These are phyloP conservation scores for Porites australiensis DNA, from an alignment of 64 coral and sea anemone species.

Conservation along the genomic window DNA sequence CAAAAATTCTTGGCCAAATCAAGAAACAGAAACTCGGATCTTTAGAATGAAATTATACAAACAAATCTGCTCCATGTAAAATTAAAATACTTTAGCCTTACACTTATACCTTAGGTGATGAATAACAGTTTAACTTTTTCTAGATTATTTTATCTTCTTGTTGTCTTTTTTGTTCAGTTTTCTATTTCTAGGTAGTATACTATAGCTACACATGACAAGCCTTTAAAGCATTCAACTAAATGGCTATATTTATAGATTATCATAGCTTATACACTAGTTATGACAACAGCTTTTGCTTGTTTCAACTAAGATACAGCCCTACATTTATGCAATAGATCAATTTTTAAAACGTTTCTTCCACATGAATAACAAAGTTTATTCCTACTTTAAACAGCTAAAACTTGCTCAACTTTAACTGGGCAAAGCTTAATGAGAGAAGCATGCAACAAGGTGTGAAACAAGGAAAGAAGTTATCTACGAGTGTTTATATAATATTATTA, in stretches of 20 bases:
- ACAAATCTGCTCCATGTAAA: constrained; percentile 5
- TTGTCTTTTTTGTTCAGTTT: background rate
- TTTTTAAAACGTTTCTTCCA: background rate
- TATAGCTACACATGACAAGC: background rate
- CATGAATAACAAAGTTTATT: background rate
- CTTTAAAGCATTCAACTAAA: background rate
- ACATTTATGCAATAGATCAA: background rate
- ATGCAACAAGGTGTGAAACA: background rate
- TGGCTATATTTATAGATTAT: background rate
- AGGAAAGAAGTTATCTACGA: background rate
- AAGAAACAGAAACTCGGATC: background rate
- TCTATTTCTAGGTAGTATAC: background rate
- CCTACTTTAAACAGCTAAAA: constrained; percentile 2
- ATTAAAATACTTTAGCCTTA: constrained; percentile 9
- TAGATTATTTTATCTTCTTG: background rate
- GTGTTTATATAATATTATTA: constrained; percentile 9
- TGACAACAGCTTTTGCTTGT: background rate
- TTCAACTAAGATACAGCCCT: background rate
- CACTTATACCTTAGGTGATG: background rate
- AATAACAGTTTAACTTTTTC: background rate
- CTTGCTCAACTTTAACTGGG: background rate
- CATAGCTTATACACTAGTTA: background rate
- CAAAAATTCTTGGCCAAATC: constrained; percentile 14
- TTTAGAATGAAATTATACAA: background rate
- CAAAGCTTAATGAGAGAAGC: background rate